phyloP scores from a whole-genome alignment of 2,797 vertebrate genomes.

The Sarcophilus harrisii region DNA sequence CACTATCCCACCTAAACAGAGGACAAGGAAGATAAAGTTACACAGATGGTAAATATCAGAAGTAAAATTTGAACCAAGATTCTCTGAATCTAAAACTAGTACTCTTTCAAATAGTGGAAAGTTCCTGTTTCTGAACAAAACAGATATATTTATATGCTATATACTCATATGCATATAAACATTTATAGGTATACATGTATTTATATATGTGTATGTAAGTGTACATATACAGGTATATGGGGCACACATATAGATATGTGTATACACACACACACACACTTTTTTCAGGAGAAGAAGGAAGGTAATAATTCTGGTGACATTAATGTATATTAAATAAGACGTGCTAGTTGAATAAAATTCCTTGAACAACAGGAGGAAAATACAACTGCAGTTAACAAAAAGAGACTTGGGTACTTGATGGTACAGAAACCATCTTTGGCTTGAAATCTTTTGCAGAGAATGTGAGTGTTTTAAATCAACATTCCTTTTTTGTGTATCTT shows the following conservation, averaged over 20 bases:
- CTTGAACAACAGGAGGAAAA: neutral
- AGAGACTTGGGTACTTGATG: neutral
- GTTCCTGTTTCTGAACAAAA: neutral
- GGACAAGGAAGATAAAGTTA: neutral
- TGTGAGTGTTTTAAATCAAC: neutral
- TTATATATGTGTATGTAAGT: neutral
- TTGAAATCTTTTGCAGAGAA: neutral
- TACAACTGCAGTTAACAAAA: neutral
- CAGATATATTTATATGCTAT: neutral
- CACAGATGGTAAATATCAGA: neutral
- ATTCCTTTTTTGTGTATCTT: neutral
- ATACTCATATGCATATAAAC: too few relatives aligned
- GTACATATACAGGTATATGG: too few relatives aligned
- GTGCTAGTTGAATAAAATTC: neutral
- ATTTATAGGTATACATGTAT: too few relatives aligned
- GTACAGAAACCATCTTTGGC: neutral
- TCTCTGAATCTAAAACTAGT: neutral
- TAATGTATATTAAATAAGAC: neutral
- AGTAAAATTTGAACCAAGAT: neutral
- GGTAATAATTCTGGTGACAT: neutral
- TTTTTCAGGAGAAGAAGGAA: neutral
- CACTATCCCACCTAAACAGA: neutral
- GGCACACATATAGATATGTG: too few relatives aligned
- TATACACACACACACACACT: too few relatives aligned
- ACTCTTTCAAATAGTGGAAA: neutral